Base-by-base conservation (phyloP, 1,140 invertebrate species). In the Hypsibius dujardini region DNA sequence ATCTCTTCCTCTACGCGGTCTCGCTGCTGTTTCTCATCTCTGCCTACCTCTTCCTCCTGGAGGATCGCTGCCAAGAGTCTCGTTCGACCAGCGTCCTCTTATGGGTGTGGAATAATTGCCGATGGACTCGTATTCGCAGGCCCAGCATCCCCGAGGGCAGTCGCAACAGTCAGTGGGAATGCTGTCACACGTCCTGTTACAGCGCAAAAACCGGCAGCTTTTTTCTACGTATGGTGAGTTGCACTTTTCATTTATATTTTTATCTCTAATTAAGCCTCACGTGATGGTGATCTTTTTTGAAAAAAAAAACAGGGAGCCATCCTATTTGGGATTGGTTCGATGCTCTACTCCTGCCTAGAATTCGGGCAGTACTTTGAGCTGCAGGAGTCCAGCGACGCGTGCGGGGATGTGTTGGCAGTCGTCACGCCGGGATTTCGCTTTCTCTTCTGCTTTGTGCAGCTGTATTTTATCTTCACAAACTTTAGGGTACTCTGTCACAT, bases 391-490 rank as follows among this genome's bases (percentile, higher is more conserved):
- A 86, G 89, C 75, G 88, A 87, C 15, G 87, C 89, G 74, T 93
- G 90, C 76, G 86, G 90, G 77, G 91, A 90, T 76, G 86, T 92
- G 15, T 83, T 94, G 76, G 81, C 91, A 47, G 90, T 88, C 0
- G 77, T 94, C 2, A 92, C 89, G 1, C 90, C 91, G 0, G 87
- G 87, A 1, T 88, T 88, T 0, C 82, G 90, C 73, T 92, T 93
- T 88, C 86, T 89, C 69, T 92, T 95, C 81, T 93, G 90, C 74
- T 92, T 95, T 77, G 88, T 92, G 75, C 92, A 95, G 80, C 91
- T 94, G 85, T 94, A 93, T 79, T 95, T 94, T 81, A 92, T 95
- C 78, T 95, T 95, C 81, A 83, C 94, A 40, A 93, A 93, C 79
- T 89, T 91, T 77, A 85, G 93, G 76, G 84, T 84, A n/a, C n/a